Base-by-base conservation (phyloP, 1,140 invertebrate species). In the Prorops nasuta region DNA sequence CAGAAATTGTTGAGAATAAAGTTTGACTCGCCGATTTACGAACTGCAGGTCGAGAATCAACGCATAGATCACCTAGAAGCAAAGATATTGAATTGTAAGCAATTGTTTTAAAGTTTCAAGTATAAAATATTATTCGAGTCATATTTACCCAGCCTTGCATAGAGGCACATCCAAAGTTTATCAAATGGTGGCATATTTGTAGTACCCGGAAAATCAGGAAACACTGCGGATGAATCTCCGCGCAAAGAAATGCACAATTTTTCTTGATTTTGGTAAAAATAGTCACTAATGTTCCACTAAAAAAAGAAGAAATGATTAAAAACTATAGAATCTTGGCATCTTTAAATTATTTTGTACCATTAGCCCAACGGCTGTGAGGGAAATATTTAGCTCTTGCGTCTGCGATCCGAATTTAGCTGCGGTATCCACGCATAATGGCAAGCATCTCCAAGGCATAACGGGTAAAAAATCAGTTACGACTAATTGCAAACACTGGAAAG, bases 11-110 rank as follows among this genome's bases (percentile, higher is more conserved):
- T 17, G 95, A 97, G 78, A 99, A 98, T 21, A 99, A 77, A 1
- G 97, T 99, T 82, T 98, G 96, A 54, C 94, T 94, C 8, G 96
- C 94, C n/a, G 94, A 97, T 79, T 98, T 98, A 8, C 97, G 83
- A 0, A 98, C 94, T 1, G 97, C 94, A 0, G 96, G 96, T 24
- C 97, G 82, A 15, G 88, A 78, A 79, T 99, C 97, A 31, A 98
- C 93, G 71, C 96, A 99, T 17, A 98, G 74, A 65, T 98, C 92
- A 28, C 92, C 88, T 86, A 43, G 17, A 39, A 53, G 41, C 36
- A 52, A 12, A 19, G 15, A 45, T 28, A 24, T 40, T 21, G 15
- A 4, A 22, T n/a, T n/a, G 17, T 16, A 3, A 42, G 0, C n/a
- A 24, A 34, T 34, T 24, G 16, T 14, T n/a, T n/a, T 20, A 35